These are phyloP conservation scores for Harmothoe impar DNA, from an alignment of 2,888 invertebrate species.

Conservation along the genomic window DNA sequence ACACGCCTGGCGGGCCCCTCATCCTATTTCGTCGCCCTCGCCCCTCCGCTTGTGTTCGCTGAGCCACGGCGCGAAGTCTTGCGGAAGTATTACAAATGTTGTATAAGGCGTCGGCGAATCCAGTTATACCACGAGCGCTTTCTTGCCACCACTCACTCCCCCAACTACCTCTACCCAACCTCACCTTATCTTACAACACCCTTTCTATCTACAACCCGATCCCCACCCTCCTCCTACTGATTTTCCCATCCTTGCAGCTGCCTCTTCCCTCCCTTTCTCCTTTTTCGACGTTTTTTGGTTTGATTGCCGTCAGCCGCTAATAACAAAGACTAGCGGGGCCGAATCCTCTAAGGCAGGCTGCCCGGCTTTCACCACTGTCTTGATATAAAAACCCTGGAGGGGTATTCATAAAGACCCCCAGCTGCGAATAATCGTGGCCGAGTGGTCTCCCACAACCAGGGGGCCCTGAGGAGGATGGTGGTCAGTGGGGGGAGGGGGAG, in stretches of 20 bases:
- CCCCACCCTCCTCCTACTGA: background rate
- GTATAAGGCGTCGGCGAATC: constrained; percentile 15
- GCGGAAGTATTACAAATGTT: constrained; percentile 27
- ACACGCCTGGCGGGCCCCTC: constrained; percentile 10
- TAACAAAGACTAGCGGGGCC: constrained; percentile 15
- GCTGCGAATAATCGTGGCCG: background rate
- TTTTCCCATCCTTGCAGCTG: no score
- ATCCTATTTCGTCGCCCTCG: background rate
- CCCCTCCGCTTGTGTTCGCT: background rate
- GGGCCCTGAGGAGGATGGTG: background rate
- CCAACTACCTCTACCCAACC: background rate
- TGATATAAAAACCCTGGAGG: constrained; percentile 25
- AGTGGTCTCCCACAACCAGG: background rate
- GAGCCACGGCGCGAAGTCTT: background rate
- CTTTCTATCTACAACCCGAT: background rate
- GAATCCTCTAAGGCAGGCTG: background rate
- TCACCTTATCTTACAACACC: constrained; percentile 9
- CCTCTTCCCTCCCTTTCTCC: background rate
- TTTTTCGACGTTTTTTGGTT: background rate
- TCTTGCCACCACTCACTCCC: background rate
- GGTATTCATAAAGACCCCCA: constrained; percentile 46
- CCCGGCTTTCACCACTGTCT: background rate
- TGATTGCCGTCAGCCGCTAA: constrained; percentile 30
- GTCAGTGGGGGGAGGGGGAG: background rate
- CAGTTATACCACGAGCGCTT: constrained; percentile 6